Evolutionary conservation across 2,888 invertebrate genomes (phyloP).

Genomic region (Hesperia comma): DNA sequence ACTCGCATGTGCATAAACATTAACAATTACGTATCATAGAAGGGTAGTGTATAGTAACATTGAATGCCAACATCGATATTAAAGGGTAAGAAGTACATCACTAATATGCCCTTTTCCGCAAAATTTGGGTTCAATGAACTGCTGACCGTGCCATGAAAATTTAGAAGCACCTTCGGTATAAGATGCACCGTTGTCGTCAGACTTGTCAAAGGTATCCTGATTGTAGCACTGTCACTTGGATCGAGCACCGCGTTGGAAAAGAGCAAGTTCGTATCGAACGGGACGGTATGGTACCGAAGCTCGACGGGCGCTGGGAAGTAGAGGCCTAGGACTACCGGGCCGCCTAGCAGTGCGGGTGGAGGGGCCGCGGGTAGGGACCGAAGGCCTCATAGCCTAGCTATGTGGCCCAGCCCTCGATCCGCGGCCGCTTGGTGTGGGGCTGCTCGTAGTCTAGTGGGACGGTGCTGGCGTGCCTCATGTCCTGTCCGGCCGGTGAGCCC

Average conservation of each 20-base stretch:
- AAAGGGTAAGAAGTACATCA: slow-evolving; percentile 39
- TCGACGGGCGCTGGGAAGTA: slow-evolving; percentile 55
- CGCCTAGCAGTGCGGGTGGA: slow-evolving; percentile 80
- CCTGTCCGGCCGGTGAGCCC: slow-evolving; percentile 87
- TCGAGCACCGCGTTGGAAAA: slow-evolving; percentile 54
- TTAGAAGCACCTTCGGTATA: slow-evolving; percentile 59
- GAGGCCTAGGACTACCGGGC: slow-evolving; percentile 45
- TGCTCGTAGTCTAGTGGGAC: slow-evolving; percentile 82
- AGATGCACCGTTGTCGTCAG: slow-evolving; percentile 65
- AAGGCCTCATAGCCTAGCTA: slow-evolving; percentile 86
- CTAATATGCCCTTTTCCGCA: slow-evolving; percentile 45
- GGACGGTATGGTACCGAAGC: slow-evolving; percentile 61
- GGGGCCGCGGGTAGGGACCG: slow-evolving; percentile 78
- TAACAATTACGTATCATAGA: slow-evolving; percentile 75
- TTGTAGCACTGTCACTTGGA: slow-evolving; percentile 40
- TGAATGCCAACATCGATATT: slow-evolving; percentile 52
- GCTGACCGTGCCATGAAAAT: slow-evolving; percentile 58
- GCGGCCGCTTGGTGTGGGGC: slow-evolving; percentile 90
- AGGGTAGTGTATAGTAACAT: slow-evolving; percentile 69
- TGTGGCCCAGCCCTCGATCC: slow-evolving; percentile 97
- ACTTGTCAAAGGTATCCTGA: slow-evolving; percentile 45
- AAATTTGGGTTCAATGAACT: slow-evolving; percentile 30
- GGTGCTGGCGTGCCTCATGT: slow-evolving; percentile 75
- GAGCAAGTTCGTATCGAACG: slow-evolving; percentile 47
- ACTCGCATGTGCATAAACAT: slow-evolving; percentile 73